Base-by-base conservation (phyloP, 2,797 vertebrate species). In the Lacerta viridis region DNA sequence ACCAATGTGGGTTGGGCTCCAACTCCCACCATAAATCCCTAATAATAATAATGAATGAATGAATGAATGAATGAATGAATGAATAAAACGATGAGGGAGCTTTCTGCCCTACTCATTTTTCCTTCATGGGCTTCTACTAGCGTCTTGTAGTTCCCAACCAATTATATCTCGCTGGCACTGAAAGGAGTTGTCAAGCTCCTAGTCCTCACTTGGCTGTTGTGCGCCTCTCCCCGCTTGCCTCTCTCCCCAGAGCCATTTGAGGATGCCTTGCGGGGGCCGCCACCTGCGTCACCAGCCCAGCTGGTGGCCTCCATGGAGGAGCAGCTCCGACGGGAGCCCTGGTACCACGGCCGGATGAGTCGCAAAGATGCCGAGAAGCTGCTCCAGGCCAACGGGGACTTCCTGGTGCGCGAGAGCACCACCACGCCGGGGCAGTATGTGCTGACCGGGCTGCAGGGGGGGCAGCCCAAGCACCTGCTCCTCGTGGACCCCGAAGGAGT, bases 401-500 rank as follows among this genome's bases (percentile, higher is more conserved):
- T 99, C 94, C 94, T 99, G 93, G 99, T 99, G 92, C 97, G 99
- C 17, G 99, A 99, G 94, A 99, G 99, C 85, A 98, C 98, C 33
- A 99, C 98, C 90, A 99, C 98, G 0, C 98, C 98, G 0, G 99
- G 99, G 80, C 99, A 99, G 96, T 99, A 99, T 0, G 99, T 99
- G 90, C 98, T 99, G 87, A 99, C 99, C 0, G 99, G 99, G 18
- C 95, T 99, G 94, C 99, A 99, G 96, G 98, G 98, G 0, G 98
- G 98, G 43, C 99, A 99, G 93, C 96, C 99, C 91, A 99, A 99
- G 92, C 99, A 99, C 93, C 96, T 99, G 92, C 98, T 99, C 6
- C 97, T 99, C 2, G 98, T 99, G 0, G 99, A 99, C 92, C 99
- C 99, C 0, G 99, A 99, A 94, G 99, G 99, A 94, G 99, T 99